phyloP scores from a whole-genome alignment of 2,113 vertebrate genomes.

The Anguilla japonica region DNA sequence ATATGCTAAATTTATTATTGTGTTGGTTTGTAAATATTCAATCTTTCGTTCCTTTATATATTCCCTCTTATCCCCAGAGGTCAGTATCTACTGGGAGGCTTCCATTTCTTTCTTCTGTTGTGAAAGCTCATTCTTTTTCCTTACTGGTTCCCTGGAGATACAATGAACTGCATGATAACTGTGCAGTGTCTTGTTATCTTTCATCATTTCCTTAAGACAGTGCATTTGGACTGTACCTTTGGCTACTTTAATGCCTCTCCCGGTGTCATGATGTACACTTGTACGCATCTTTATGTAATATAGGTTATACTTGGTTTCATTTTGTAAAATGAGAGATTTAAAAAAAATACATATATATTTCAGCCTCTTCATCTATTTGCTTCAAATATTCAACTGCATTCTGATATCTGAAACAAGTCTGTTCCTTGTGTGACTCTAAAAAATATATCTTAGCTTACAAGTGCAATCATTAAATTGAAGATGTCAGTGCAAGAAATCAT shows the following conservation, averaged over 20 bases:
- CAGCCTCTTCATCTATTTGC: not conserved
- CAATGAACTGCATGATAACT: not conserved
- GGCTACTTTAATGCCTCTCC: not conserved
- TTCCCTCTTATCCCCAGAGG: not conserved
- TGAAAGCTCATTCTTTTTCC: not conserved
- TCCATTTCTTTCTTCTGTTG: not conserved
- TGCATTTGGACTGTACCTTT: not conserved
- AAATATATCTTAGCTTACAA: not conserved
- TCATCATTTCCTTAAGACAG: not conserved
- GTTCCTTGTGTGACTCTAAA: not conserved
- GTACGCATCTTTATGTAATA: not conserved
- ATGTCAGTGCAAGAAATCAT: not conserved
- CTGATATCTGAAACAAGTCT: not conserved
- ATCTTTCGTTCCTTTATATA: not conserved
- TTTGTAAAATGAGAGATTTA: not conserved
- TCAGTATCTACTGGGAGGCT: not conserved
- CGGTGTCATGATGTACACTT: not conserved
- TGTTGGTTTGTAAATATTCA: conserved; percentile 1
- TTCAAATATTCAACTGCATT: not conserved
- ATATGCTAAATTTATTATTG: conserved; percentile 4
- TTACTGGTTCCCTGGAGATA: not conserved
- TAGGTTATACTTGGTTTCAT: not conserved
- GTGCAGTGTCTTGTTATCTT: not conserved
- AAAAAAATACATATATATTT: not conserved
- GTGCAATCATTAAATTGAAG: not conserved